Percentiles rank a stretch among this genome's conserved stretches.
These are phyloP conservation scores for Drosophila phalerata DNA, from an alignment of 2,888 invertebrate species.

Conservation along the genomic window DNA sequence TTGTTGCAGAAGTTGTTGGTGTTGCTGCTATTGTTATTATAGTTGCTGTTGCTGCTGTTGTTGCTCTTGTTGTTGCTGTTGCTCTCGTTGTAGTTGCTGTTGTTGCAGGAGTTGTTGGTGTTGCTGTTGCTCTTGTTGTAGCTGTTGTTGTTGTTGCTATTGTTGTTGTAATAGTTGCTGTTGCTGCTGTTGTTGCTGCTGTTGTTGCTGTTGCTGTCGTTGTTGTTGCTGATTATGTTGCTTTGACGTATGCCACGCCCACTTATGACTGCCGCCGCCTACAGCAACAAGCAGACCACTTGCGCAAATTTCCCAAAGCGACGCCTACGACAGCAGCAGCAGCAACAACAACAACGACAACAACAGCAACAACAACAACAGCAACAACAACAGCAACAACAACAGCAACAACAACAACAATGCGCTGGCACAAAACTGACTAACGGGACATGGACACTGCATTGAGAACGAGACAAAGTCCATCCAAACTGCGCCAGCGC, in stretches of 20 bases:
- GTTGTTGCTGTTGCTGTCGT: slow-evolving; percentile 38
- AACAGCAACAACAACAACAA: background rate
- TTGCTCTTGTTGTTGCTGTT: slow-evolving; percentile 2
- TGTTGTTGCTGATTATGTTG: slow-evolving; percentile 50
- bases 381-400: slow-evolving; percentile 36
- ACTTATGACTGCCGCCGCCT: slow-evolving; percentile 32
- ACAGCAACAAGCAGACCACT: slow-evolving; percentile 57
- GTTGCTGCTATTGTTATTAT: too few species aligned
- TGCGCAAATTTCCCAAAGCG: slow-evolving; percentile 78
- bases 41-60: too few species aligned
- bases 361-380: slow-evolving; percentile 30
- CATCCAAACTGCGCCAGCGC: slow-evolving; percentile 65
- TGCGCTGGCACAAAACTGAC: slow-evolving; percentile 5
- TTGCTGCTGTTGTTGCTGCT: slow-evolving; percentile 33
- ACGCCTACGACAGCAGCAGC: slow-evolving; percentile 58
- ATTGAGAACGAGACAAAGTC: slow-evolving; percentile 35
- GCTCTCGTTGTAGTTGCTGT: slow-evolving; percentile 38
- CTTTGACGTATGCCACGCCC: slow-evolving; percentile 46
- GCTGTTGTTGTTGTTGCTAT: slow-evolving; percentile 37
- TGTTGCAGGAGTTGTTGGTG: slow-evolving; percentile 35
- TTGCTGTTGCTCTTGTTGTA: slow-evolving; percentile 45
- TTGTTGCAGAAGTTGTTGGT: too few species aligned
- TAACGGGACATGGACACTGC: slow-evolving; percentile 50
- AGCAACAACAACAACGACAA: slow-evolving; percentile 32
- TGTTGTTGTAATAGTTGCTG: slow-evolving; percentile 16